Conservation (phyloP, 2,888 invertebrate species). For the Galerucella calmariensis region DNA sequence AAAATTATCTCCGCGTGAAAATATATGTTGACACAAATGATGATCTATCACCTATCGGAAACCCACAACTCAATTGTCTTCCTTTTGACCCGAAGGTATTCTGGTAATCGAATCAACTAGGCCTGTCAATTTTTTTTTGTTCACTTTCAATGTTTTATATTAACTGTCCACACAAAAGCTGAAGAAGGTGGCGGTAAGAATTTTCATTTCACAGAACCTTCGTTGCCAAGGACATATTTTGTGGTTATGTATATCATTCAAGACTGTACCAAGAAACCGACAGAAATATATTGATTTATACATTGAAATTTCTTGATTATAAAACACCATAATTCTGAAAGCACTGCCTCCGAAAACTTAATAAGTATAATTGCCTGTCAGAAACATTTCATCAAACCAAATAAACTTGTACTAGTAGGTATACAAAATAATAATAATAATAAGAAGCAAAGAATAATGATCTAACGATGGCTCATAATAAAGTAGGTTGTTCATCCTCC, state of each 20-base stretch:
- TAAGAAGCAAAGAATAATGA: constrained; percentile 32
- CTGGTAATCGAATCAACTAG: constrained; percentile 17
- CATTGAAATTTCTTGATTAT: constrained; percentile 37
- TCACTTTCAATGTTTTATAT: neutral
- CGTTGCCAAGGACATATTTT: too few relatives aligned
- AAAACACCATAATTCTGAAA: constrained; percentile 28
- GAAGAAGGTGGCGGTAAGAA: too few relatives aligned
- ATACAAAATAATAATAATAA: constrained; percentile 21
- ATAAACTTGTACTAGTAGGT: constrained; percentile 31
- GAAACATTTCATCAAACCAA: constrained; percentile 34
- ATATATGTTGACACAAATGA: neutral
- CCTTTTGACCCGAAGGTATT: constrained; percentile 12
- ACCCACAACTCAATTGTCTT: neutral
- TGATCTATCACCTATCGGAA: neutral
- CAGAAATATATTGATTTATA: constrained; percentile 26
- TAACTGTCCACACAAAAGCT: too few relatives aligned
- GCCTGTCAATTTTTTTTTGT: neutral
- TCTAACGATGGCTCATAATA: constrained; percentile 42
- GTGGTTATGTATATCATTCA: neutral
- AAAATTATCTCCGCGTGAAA: neutral
- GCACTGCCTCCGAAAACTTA: constrained; percentile 27
- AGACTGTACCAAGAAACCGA: neutral
- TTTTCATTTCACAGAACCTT: too few relatives aligned
- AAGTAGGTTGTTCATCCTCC: constrained; percentile 43
- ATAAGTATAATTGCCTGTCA: constrained; percentile 40